Conservation (phyloP, 2,113 vertebrate species). For the Tragelaphus scriptus region DNA sequence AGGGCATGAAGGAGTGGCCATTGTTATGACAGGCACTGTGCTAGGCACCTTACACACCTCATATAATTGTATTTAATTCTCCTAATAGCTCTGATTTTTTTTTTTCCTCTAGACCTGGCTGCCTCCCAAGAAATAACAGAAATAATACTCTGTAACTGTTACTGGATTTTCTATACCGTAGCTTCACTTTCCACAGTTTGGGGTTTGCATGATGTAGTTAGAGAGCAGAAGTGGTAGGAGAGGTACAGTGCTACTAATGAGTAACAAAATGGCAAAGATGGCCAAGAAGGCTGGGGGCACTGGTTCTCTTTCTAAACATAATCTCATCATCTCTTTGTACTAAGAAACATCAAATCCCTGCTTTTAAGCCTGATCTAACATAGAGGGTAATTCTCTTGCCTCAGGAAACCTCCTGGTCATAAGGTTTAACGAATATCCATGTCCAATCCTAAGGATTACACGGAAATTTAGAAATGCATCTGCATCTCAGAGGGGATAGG, state of each 20-base stretch:
- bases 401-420: neutral
- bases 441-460: neutral
- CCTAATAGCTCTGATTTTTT: neutral
- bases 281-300: neutral
- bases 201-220: neutral
- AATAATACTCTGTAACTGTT: neutral
- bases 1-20: neutral
- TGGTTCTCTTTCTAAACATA: neutral
- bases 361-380: neutral
- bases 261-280: neutral
- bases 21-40: neutral
- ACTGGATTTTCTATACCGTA: neutral
- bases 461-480: neutral
- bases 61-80: conserved; percentile 27
- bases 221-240: neutral
- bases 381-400: neutral
- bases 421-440: neutral
- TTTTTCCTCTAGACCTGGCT: neutral
- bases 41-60: neutral
- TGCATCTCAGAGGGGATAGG: neutral
- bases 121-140: neutral
- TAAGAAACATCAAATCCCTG: neutral
- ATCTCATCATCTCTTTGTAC: neutral
- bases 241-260: neutral
- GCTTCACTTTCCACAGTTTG: neutral